Evolutionary conservation across 2,888 invertebrate genomes (phyloP).

Genomic region (Cheilosia grossa): DNA sequence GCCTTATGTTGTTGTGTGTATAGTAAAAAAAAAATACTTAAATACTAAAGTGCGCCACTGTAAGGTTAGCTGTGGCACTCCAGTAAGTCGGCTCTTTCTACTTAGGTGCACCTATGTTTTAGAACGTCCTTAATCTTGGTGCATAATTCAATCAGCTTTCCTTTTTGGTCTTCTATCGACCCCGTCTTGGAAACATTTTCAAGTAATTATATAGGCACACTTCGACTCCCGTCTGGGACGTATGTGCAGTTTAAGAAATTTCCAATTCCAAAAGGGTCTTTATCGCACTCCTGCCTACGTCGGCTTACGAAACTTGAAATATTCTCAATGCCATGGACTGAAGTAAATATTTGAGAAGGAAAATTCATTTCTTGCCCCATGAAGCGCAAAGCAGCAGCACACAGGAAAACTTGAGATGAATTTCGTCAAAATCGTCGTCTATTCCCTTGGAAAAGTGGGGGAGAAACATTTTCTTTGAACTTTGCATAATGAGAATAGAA

Average conservation of each 20-base stretch:
- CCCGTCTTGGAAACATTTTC: not conserved
- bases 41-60: too few relatives aligned
- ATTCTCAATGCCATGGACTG: not conserved
- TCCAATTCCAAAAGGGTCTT: not conserved
- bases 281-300: not conserved
- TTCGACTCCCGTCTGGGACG: not conserved
- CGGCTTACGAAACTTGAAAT: not conserved
- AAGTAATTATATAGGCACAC: not conserved
- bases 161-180: not conserved
- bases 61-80: not conserved
- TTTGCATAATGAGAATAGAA: constrained; percentile 56
- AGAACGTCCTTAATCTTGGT: too few relatives aligned
- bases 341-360: constrained; percentile 34
- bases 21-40: too few relatives aligned
- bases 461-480: constrained; percentile 61
- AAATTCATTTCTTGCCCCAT: constrained; percentile 37
- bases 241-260: not conserved
- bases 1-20: too few relatives aligned
- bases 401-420: constrained; percentile 12
- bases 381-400: constrained; percentile 8
- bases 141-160: too few relatives aligned
- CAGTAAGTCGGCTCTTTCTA: too few relatives aligned
- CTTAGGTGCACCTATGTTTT: too few relatives aligned
- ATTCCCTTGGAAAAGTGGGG: constrained; percentile 10
- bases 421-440: constrained; percentile 19